Evolutionary conservation across 2,113 vertebrate species (phyloP).

Genomic region (Mobula hypostoma): DNA sequence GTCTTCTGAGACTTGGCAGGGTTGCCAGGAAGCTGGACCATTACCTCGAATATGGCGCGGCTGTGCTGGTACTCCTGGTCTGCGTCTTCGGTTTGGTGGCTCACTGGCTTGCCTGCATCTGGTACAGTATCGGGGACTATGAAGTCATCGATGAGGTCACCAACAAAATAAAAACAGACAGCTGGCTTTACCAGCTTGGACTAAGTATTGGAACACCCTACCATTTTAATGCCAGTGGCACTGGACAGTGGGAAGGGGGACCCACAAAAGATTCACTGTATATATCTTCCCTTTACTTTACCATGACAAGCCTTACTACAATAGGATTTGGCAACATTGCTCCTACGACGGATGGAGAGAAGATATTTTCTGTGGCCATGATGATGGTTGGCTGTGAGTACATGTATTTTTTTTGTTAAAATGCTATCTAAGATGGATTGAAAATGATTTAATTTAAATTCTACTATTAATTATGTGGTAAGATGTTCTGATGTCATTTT

Average conservation of each 20-base stretch:
- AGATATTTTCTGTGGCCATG: constrained; percentile 97
- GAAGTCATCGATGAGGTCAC: constrained; percentile 89
- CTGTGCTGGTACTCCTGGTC: constrained; percentile 86
- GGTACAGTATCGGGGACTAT: constrained; percentile 97
- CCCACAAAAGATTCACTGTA: constrained; percentile 92
- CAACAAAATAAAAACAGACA: constrained; percentile 88
- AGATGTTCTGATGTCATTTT: neutral
- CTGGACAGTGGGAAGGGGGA: constrained; percentile 88
- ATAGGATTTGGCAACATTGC: constrained; percentile 98
- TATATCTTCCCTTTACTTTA: constrained; percentile 95
- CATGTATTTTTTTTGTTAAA: constrained; percentile 3
- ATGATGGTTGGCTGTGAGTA: constrained; percentile 99
- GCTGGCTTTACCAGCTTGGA: constrained; percentile 92
- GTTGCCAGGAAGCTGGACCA: constrained; percentile 93
- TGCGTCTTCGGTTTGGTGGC: constrained; percentile 93
- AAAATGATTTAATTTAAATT: neutral
- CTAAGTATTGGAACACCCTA: constrained; percentile 87
- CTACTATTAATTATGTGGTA: neutral
- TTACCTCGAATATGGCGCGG: constrained; percentile 91
- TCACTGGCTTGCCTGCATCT: constrained; percentile 97
- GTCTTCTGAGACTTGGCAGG: constrained; percentile 82
- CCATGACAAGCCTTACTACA: constrained; percentile 98
- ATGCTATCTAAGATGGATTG: neutral
- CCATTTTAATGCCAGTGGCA: constrained; percentile 81
- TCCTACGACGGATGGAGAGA: constrained; percentile 89